Percentiles rank a stretch among this genome's conserved stretches.
Conservation (phyloP, 2,113 vertebrate species). For the Suricata suricatta region DNA sequence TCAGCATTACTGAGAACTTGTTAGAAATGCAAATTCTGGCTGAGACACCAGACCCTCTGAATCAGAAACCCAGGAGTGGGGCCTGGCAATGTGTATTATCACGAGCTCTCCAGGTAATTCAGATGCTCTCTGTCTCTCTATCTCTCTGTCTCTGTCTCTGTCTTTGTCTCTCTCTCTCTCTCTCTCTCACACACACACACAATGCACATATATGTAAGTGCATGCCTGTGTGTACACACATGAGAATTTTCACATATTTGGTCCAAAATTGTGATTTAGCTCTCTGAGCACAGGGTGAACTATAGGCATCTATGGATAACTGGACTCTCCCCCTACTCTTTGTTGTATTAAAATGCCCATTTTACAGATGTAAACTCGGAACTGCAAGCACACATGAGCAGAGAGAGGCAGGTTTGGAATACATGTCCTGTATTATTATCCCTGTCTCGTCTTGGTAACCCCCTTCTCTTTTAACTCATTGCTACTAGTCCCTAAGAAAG, state of each 20-base stretch:
- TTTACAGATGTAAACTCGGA: not conserved
- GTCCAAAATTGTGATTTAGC: not conserved
- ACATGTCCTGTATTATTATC: not conserved
- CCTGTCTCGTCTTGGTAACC: not conserved
- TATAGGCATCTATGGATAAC: not conserved
- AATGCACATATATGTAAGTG: fast-evolving
- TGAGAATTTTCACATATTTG: not conserved
- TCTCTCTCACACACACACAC: not conserved
- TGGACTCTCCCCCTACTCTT: not conserved
- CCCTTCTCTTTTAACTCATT: not conserved
- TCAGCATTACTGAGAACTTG: not conserved
- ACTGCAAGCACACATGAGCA: not conserved
- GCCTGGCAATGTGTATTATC: not conserved
- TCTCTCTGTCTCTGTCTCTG: too few species aligned
- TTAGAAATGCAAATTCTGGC: not conserved
- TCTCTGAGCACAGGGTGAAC: not conserved
- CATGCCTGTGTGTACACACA: not conserved
- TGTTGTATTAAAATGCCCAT: not conserved
- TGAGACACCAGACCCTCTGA: not conserved
- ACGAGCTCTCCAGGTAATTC: not conserved
- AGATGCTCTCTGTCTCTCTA: not conserved
- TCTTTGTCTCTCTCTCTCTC: too few species aligned
- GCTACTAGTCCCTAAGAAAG: not conserved
- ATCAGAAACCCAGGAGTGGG: not conserved
- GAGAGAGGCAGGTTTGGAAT: not conserved